Evolutionary conservation across 2,888 invertebrate species (phyloP), one percentile per base, ranked within the genome.

Genomic region (Unio delphinus): DNA sequence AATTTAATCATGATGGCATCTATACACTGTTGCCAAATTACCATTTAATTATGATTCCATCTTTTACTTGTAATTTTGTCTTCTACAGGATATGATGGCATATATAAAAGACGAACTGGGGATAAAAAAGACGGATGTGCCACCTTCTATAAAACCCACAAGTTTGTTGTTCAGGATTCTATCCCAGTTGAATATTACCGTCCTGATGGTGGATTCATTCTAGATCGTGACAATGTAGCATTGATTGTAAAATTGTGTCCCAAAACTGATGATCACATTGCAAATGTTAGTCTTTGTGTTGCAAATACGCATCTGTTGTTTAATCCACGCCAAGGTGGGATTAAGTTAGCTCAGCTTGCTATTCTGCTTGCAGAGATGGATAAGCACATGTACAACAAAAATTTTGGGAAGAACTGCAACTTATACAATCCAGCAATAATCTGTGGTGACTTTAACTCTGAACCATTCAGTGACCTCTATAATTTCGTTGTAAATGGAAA

Each of bases 301-400:
- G 95, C 96, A 5, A 99, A 96, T 18, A 99, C 99, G 0, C 99
- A 99, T 90, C 91, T 99, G 62, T 91, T 99, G 17, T 99, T 95
- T 90, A 99, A 99, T 91, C 97, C 96, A 0, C 93, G 91, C 79
- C 92, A 99, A 58, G 94, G 95, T 28, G 98, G 99, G 89, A 93
- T 98, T 0, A 93, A 97, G 80, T 91, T 98, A 55, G 97, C 95
- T 0, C 99, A 99, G 90, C 91, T 95, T 58, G 94, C 95, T 84
- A 88, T 96, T 56, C 91, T 99, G 15, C 90, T 99, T 18, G 94
- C 95, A 0, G 96, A 97, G 90, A 91, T 99, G 6, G 95, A 96
- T 79, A 92, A 94, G 81, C 92, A 96, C 79, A 93, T 85, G 1
- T 55, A 30, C 26, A 61, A 55, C 7, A 57, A n/a, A 18, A 45